phyloP scores from a whole-genome alignment of 2,797 vertebrate genomes.

The Thunnus albacares region DNA sequence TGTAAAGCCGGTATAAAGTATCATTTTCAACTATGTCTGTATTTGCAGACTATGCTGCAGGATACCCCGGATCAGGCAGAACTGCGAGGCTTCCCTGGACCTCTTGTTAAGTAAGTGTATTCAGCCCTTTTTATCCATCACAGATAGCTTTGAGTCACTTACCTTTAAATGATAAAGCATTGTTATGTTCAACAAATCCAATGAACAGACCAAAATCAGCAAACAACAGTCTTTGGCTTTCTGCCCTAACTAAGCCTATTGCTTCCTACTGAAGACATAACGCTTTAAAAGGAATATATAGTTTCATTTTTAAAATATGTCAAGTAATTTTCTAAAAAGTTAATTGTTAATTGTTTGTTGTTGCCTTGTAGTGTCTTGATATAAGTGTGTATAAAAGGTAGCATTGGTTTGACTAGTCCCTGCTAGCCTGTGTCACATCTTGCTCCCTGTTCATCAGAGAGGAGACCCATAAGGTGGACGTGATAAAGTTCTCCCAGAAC shows the following conservation, averaged over 20 bases:
- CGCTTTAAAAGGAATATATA: too few species aligned
- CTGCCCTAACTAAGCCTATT: fast-evolving
- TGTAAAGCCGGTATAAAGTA: background rate
- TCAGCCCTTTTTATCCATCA: background rate
- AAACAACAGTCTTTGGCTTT: too few species aligned
- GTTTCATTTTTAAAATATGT: too few species aligned
- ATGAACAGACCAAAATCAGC: background rate
- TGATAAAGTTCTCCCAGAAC: slow-evolving; percentile 98
- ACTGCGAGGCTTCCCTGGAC: slow-evolving; percentile 93
- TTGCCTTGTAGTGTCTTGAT: background rate
- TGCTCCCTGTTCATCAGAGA: slow-evolving; percentile 82
- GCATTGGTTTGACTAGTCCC: background rate
- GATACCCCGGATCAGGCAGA: slow-evolving; percentile 92
- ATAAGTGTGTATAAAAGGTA: background rate
- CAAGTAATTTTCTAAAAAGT: too few species aligned
- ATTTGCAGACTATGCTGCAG: slow-evolving; percentile 91
- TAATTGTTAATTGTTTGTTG: background rate
- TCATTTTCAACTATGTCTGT: slow-evolving; percentile 23
- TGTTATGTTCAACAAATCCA: background rate
- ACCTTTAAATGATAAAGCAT: background rate
- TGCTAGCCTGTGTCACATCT: slow-evolving; percentile 6
- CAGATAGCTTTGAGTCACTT: background rate
- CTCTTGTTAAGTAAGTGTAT: slow-evolving; percentile 92
- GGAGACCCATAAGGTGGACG: slow-evolving; percentile 99
- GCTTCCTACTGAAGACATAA: background rate